These are phyloP conservation scores for Hyperopisus bebe DNA, from an alignment of 2,113 vertebrate genomes.

Conservation along the genomic window DNA sequence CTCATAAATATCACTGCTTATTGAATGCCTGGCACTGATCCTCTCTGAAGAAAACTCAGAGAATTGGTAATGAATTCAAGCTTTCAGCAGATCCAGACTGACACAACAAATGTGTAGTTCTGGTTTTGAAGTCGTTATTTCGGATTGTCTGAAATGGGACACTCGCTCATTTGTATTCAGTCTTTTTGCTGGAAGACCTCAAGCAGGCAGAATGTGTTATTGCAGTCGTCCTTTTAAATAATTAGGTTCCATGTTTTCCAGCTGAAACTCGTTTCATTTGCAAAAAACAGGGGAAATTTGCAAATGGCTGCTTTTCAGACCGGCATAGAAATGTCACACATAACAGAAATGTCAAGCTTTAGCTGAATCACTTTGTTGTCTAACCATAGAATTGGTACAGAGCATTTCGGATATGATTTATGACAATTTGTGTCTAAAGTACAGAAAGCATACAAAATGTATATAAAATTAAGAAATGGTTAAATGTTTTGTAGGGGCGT, in stretches of 20 bases:
- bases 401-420: neutral
- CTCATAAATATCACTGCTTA: slow-evolving; percentile 1
- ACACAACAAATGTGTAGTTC: neutral
- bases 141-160: neutral
- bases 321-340: neutral
- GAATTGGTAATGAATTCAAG: neutral
- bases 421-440: neutral
- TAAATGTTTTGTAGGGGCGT: neutral
- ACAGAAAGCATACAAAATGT: neutral
- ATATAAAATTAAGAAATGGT: neutral
- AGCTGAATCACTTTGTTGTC: neutral
- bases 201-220: neutral
- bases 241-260: neutral
- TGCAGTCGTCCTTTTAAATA: neutral
- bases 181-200: neutral
- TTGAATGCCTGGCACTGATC: neutral
- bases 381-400: neutral
- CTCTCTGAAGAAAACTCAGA: neutral
- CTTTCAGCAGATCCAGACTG: neutral
- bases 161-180: neutral
- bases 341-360: neutral
- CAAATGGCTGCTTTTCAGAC: neutral
- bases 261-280: neutral
- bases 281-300: neutral
- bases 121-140: neutral